Evolutionary conservation across 2,888 invertebrate genomes (phyloP).

Genomic region (Ennomos quercinarius): DNA sequence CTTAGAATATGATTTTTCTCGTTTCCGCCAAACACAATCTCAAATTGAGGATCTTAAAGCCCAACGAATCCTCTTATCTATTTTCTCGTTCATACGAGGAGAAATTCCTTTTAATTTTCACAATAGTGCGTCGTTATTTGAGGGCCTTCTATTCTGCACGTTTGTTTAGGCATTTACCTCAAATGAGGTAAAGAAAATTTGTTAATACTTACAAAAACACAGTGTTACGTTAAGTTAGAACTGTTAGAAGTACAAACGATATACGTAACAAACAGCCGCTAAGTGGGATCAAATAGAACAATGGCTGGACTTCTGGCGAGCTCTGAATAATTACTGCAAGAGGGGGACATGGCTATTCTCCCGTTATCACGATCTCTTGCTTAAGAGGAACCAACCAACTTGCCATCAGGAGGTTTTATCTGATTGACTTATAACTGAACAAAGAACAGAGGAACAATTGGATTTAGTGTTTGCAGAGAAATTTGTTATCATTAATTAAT

Average conservation of each 20-base stretch:
- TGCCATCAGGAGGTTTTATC: conserved; percentile 37
- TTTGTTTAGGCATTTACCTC: conserved; percentile 37
- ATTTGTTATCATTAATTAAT: conserved; percentile 31
- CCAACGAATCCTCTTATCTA: conserved; percentile 35
- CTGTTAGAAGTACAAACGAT: conserved; percentile 43
- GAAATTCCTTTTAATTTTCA: conserved; percentile 17
- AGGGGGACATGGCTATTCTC: conserved; percentile 41
- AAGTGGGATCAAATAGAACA: conserved; percentile 52
- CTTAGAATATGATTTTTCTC: conserved; percentile 35
- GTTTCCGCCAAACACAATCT: conserved; percentile 38
- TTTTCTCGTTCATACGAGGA: conserved; percentile 17
- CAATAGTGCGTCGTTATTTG: conserved; percentile 16
- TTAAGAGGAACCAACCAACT: conserved; percentile 38
- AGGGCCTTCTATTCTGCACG: conserved; percentile 21
- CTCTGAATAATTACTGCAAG: conserved; percentile 59
- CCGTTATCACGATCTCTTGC: conserved; percentile 44
- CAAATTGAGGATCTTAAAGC: conserved; percentile 39
- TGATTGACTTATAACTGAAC: conserved; percentile 40
- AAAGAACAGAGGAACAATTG: conserved; percentile 39
- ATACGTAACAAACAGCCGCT: conserved; percentile 42
- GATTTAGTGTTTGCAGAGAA: conserved; percentile 30
- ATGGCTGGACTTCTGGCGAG: conserved; percentile 47
- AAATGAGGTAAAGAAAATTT: conserved; percentile 38
- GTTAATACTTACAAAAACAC: conserved; percentile 41
- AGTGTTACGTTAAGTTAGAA: conserved; percentile 35